These are phyloP conservation scores for Engystomops pustulosus DNA, from an alignment of 2,113 vertebrate genomes.

Conservation along the genomic window DNA sequence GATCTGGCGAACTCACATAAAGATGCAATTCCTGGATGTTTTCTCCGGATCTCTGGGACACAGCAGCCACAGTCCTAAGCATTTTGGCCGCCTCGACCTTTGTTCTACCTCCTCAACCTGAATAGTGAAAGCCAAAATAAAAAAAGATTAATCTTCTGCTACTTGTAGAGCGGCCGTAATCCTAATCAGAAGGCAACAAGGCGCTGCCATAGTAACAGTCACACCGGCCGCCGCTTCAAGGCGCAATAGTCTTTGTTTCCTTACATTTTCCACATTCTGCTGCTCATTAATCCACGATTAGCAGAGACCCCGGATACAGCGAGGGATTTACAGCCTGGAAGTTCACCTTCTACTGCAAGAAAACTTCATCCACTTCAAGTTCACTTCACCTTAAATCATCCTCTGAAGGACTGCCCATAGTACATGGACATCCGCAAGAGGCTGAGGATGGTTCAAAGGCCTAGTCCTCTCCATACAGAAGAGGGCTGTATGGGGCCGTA, in stretches of 20 bases:
- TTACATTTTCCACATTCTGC: slow-evolving; percentile 34
- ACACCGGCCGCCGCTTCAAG: background rate
- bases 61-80: background rate
- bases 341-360: background rate
- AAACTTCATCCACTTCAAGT: background rate
- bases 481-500: too few relatives aligned
- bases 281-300: slow-evolving; percentile 29
- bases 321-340: background rate
- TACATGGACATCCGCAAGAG: too few relatives aligned
- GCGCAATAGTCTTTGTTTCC: background rate
- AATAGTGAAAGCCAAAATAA: slow-evolving; percentile 18
- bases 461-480: too few relatives aligned
- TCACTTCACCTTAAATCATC: slow-evolving; percentile 13
- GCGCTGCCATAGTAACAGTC: background rate
- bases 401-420: too few relatives aligned
- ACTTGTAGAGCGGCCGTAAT: slow-evolving; percentile 18
- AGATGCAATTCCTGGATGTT: background rate
- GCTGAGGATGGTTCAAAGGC: too few relatives aligned
- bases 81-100: slow-evolving; percentile 1
- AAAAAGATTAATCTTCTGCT: slow-evolving; percentile 41
- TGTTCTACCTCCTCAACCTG: slow-evolving; percentile 11
- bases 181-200: slow-evolving; percentile 24
- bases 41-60: background rate
- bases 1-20: too few relatives aligned
- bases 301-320: background rate